A percentile compares a stretch with the other conserved stretches of the same genome.
Evolutionary conservation across 2,113 vertebrate species (phyloP).

Genomic region (Excalfactoria chinensis): DNA sequence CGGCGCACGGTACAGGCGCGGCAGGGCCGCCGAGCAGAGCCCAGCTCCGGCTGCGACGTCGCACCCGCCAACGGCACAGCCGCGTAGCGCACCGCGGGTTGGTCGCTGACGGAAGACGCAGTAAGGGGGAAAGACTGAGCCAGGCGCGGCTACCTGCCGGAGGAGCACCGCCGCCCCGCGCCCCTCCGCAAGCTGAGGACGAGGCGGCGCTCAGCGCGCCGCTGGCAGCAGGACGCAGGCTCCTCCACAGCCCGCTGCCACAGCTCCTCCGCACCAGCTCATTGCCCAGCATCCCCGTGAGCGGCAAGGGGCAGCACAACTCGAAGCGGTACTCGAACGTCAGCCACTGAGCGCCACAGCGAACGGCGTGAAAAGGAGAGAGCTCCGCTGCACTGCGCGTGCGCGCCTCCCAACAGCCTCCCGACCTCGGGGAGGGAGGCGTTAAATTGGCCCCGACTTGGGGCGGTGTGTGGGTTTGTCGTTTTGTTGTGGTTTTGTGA

Average conservation of each 20-base stretch:
- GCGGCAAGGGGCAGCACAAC: no score
- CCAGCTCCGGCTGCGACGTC: not conserved
- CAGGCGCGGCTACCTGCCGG: no score
- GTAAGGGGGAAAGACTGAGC: no score
- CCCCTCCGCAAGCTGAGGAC: no score
- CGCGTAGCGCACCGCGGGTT: no score
- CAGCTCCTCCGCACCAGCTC: not conserved
- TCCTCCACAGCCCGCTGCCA: not conserved
- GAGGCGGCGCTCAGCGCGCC: no score
- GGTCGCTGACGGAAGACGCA: no score
- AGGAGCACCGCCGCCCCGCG: no score
- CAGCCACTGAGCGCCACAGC: fast-evolving
- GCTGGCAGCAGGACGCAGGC: not conserved
- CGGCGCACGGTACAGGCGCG: not conserved
- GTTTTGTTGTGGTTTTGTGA: fast-evolving
- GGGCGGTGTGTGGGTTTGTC: not conserved
- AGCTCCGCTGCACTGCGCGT: fast-evolving
- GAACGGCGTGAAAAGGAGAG: not conserved
- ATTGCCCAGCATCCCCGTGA: conserved; percentile 8
- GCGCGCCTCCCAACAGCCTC: fast-evolving
- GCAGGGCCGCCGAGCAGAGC: not conserved
- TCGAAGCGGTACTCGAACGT: not conserved
- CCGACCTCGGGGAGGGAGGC: fast-evolving
- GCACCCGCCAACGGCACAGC: not conserved
- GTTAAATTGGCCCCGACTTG: not conserved